These are phyloP conservation scores for Mystacornis crossleyi DNA, from an alignment of 2,113 vertebrate genomes.

Conservation along the genomic window DNA sequence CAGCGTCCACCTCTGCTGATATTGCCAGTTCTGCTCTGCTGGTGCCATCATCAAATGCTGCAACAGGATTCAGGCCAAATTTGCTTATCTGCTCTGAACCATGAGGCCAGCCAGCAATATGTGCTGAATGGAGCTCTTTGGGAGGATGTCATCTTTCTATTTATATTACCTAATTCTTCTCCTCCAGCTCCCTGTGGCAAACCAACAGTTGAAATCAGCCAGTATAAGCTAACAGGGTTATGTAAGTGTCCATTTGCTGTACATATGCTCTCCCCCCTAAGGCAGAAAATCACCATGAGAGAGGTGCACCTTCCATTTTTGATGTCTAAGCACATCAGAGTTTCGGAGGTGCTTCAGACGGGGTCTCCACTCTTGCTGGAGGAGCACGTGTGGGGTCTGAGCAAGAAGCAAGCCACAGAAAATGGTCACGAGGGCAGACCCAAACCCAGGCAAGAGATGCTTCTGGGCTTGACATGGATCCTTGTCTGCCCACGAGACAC, in stretches of 20 bases:
- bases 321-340: background rate
- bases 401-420: background rate
- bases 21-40: background rate
- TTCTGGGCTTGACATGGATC: background rate
- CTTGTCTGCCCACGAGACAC: fast-evolving
- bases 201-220: slow-evolving; percentile 5
- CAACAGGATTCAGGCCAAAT: slow-evolving; percentile 41
- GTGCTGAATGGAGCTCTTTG: background rate
- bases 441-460: fast-evolving
- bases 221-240: slow-evolving; percentile 31
- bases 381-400: background rate
- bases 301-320: background rate
- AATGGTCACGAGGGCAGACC: fast-evolving
- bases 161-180: slow-evolving; percentile 45
- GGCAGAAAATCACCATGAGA: background rate
- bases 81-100: slow-evolving; percentile 26
- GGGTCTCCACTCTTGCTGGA: background rate
- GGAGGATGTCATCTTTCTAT: slow-evolving; percentile 58
- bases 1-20: background rate
- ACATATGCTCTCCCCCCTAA: slow-evolving; percentile 35
- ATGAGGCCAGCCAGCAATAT: slow-evolving; percentile 21
- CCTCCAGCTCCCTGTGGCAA: slow-evolving; percentile 42
- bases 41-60: background rate
- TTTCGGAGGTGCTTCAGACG: background rate
- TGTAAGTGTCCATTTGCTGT: slow-evolving; percentile 54